A percentile compares a stretch with the other conserved stretches of the same genome.
These are phyloP conservation scores for Mamestra brassicae DNA, from an alignment of 2,888 invertebrate species.

Conservation along the genomic window DNA sequence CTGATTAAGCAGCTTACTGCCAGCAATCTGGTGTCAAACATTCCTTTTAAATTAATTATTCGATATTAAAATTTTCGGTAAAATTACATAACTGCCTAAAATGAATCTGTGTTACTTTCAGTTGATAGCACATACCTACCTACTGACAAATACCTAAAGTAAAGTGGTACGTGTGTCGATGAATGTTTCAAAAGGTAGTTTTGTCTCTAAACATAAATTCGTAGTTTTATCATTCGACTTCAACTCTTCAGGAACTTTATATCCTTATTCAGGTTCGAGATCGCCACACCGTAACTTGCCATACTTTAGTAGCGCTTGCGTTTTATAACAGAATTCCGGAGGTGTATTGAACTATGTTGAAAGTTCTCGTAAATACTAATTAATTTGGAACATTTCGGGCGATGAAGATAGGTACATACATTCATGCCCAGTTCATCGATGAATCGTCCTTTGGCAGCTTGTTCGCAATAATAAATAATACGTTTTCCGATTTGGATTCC, in stretches of 20 bases:
- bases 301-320: constrained; percentile 10
- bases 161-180: neutral
- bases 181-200: constrained; percentile 41
- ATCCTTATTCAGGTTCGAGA: constrained; percentile 36
- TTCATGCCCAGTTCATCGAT: neutral
- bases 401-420: neutral
- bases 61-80: constrained; percentile 4
- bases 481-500: constrained; percentile 21
- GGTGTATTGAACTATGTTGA: constrained; percentile 1
- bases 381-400: constrained; percentile 25
- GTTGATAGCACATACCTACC: constrained; percentile 1
- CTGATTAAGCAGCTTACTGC: constrained; percentile 36
- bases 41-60: neutral
- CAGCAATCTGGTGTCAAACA: constrained; percentile 6
- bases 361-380: constrained; percentile 8
- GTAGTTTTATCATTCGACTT: constrained; percentile 45
- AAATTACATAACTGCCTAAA: neutral
- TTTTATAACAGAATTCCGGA: constrained; percentile 1
- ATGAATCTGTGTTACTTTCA: neutral
- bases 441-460: constrained; percentile 10
- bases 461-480: constrained; percentile 7
- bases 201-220: constrained; percentile 48
- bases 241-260: constrained; percentile 43
- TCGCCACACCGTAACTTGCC: constrained; percentile 10
- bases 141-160: neutral